phyloP scores from a whole-genome alignment of 2,113 vertebrate species.

The Heterochromis multidens region DNA sequence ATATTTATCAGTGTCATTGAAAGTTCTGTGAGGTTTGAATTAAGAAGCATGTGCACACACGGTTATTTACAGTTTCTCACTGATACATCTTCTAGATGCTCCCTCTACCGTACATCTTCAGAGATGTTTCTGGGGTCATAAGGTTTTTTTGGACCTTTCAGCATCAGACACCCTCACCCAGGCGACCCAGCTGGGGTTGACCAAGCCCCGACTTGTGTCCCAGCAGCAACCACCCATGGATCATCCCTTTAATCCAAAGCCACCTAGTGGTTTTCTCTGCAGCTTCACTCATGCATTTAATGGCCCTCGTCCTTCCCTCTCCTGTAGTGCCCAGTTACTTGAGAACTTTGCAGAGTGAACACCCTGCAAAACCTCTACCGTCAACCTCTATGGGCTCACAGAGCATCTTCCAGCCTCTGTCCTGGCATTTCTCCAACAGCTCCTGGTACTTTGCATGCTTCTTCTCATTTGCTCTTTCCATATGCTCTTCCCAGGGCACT shows the following conservation, averaged over 20 bases:
- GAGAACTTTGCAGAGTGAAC: not conserved
- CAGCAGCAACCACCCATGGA: too few species aligned
- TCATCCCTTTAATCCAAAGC: too few species aligned
- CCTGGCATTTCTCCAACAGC: not conserved
- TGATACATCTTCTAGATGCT: not conserved
- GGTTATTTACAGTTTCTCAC: not conserved
- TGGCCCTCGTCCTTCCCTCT: not conserved
- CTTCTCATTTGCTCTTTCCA: not conserved
- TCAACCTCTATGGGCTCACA: not conserved
- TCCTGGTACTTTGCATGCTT: not conserved
- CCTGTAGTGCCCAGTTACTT: not conserved
- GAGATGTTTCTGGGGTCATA: not conserved
- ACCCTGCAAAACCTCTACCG: not conserved
- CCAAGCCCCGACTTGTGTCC: too few species aligned
- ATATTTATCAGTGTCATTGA: not conserved
- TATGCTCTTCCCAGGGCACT: not conserved
- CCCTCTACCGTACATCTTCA: not conserved
- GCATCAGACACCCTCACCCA: not conserved
- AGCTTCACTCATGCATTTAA: too few species aligned
- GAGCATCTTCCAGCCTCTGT: not conserved
- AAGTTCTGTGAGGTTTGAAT: not conserved
- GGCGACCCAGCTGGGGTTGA: not conserved
- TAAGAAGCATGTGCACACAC: not conserved
- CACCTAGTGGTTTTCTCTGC: too few species aligned
- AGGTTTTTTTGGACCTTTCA: not conserved